phyloP scores from a whole-genome alignment of 2,113 vertebrate species.

The Osmerus eperlanus region DNA sequence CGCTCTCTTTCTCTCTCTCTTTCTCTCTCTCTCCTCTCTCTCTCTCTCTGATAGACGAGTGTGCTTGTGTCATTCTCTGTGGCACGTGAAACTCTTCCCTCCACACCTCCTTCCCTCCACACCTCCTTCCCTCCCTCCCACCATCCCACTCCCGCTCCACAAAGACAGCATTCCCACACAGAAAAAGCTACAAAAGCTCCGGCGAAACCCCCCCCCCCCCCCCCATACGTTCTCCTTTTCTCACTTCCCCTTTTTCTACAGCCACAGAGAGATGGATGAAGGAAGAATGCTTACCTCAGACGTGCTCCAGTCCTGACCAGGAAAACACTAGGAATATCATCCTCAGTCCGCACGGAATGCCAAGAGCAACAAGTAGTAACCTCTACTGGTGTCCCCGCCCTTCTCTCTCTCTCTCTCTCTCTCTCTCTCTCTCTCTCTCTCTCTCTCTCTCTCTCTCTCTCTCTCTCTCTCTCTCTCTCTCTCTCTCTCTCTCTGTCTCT shows the following conservation, averaged over 20 bases:
- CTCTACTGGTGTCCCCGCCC: slow-evolving; percentile 53
- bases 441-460: slow-evolving; percentile 21
- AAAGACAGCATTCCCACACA: slow-evolving; percentile 32
- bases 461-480: slow-evolving; percentile 24
- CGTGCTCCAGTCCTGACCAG: slow-evolving; percentile 48
- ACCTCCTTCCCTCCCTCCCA: slow-evolving; percentile 30
- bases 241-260: slow-evolving; percentile 11
- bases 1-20: no score
- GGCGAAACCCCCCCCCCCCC: background rate
- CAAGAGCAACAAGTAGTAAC: slow-evolving; percentile 74
- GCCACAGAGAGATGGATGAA: background rate
- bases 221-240: background rate
- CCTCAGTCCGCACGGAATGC: slow-evolving; percentile 45
- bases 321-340: slow-evolving; percentile 62
- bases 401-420: slow-evolving; percentile 22
- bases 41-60: slow-evolving; percentile 28
- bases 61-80: slow-evolving; percentile 23
- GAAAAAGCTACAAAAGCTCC: slow-evolving; percentile 16
- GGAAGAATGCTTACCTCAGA: slow-evolving; percentile 58
- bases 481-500: slow-evolving; percentile 34
- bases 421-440: slow-evolving; percentile 26
- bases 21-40: background rate
- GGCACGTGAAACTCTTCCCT: slow-evolving; percentile 47
- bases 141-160: slow-evolving; percentile 37
- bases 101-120: slow-evolving; percentile 47